Evolutionary conservation across 2,113 vertebrate species (phyloP), one percentile per base, ranked within the genome.

Genomic region (Campylomormyrus numenius): DNA sequence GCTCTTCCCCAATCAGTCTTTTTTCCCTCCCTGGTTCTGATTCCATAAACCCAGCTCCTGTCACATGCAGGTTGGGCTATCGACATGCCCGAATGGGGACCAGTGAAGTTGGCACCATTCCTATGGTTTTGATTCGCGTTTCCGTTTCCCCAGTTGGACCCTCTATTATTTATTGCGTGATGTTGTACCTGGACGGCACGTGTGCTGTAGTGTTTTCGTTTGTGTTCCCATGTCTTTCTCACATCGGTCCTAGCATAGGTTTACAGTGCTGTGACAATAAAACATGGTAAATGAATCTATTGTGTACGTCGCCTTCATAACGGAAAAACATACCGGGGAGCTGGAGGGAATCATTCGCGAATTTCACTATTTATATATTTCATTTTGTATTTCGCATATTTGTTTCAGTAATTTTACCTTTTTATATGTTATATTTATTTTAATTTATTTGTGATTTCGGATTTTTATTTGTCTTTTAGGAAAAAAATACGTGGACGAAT

Each of bases 201-300:
- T 93, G 90, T 90, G 89, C 91, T 90, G 48, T 19, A 52, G 35
- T 80, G 88, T 15, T 93, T 92, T 62, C 89, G n/a, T 91, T 91
- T 92, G 85, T 91, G 88, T 94, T 88, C 92, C 48, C 89, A 35
- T 89, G 52, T 87, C 24, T 80, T 17, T 92, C 91, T 92, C 91
- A 19, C 91, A 90, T 88, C 89, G 85, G 90, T 93, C 91, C 89
- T 91, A 87, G 91, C 91, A 92, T 84, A 93, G 93, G 91, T 93
- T 92, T 90, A 50, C 39, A 92, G 89, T 89, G 70, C 70, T 92
- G 90, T 92, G 89, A 89, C 91, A 95, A 94, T 94, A 94, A 95
- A 94, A 90, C 42, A 19, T 74, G 17, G 49, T 91, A 92, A 90
- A 87, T 89, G 80, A 92, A 35, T 49, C 83, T 85, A 24, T 21